phyloP scores from a whole-genome alignment of 2,888 invertebrate species.

The Aphodius sticticus region DNA sequence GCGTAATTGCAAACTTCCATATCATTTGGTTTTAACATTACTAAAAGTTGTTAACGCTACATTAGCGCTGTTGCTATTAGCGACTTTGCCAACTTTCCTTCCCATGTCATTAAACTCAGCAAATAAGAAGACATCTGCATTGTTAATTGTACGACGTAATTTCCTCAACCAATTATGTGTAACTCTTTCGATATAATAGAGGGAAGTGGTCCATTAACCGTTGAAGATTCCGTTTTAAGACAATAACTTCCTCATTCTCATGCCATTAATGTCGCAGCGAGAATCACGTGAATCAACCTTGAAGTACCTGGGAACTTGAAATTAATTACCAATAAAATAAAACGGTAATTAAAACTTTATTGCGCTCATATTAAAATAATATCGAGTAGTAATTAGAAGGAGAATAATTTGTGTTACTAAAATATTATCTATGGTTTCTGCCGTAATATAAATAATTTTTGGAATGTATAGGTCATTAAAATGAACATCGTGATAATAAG shows the following conservation, averaged over 20 bases:
- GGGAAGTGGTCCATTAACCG: slow-evolving; percentile 16
- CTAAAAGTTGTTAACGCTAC: background rate
- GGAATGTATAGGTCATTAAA: too few species aligned
- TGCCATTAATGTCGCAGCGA: background rate
- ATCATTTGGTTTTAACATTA: background rate
- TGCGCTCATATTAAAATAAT: too few species aligned
- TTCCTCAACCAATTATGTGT: slow-evolving; percentile 11
- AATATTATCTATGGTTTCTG: too few species aligned
- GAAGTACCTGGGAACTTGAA: background rate
- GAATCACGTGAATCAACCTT: slow-evolving; percentile 16
- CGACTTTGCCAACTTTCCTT: background rate
- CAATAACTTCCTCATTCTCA: slow-evolving; percentile 19
- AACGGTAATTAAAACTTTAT: too few species aligned
- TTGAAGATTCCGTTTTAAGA: slow-evolving; percentile 10
- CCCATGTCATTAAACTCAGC: slow-evolving; percentile 13
- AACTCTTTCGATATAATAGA: slow-evolving; percentile 7
- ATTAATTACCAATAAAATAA: too few species aligned
- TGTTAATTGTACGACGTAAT: slow-evolving; percentile 5
- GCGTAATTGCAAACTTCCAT: too few species aligned
- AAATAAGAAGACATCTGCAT: background rate
- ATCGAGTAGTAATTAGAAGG: too few species aligned
- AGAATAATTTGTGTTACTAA: too few species aligned
- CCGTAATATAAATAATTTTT: too few species aligned
- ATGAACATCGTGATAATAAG: too few species aligned
- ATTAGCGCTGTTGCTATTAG: background rate